These are phyloP conservation scores for Enteromius unitaeniatus DNA, from an alignment of 2,797 vertebrate genomes.

Conservation along the genomic window DNA sequence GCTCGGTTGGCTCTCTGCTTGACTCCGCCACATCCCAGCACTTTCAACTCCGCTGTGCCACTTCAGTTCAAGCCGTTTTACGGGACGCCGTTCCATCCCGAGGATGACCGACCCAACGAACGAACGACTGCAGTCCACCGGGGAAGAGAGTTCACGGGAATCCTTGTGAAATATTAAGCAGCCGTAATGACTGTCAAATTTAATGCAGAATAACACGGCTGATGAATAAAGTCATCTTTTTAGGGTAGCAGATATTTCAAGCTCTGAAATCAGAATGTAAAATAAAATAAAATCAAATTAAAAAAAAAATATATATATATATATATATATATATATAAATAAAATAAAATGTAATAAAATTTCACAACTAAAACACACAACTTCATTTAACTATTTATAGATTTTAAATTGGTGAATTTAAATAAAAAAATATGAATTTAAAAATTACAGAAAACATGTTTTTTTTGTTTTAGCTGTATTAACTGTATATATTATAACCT, in stretches of 20 bases:
- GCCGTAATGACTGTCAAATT: neutral
- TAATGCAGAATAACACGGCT: neutral
- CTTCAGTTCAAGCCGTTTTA: slow-evolving; percentile 5
- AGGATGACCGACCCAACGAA: neutral
- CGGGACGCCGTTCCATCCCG: neutral
- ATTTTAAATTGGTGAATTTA: neutral
- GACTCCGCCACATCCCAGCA: slow-evolving; percentile 21
- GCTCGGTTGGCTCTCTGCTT: slow-evolving; percentile 46
- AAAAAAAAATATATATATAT: too few species aligned
- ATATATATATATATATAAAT: too few species aligned
- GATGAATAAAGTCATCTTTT: neutral
- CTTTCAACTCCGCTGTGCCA: slow-evolving; percentile 19
- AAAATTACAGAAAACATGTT: too few species aligned
- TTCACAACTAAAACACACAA: neutral
- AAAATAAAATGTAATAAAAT: too few species aligned
- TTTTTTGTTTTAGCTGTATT: too few species aligned
- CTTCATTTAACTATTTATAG: neutral
- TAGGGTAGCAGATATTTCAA: neutral
- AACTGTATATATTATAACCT: neutral
- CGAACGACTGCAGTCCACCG: neutral
- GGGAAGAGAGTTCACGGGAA: neutral
- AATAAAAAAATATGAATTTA: too few species aligned
- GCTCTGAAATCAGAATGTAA: neutral
- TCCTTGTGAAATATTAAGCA: neutral
- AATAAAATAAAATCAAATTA: too few species aligned